Conservation (phyloP, 2,113 vertebrate genomes). For the Prietella phreatophila region DNA sequence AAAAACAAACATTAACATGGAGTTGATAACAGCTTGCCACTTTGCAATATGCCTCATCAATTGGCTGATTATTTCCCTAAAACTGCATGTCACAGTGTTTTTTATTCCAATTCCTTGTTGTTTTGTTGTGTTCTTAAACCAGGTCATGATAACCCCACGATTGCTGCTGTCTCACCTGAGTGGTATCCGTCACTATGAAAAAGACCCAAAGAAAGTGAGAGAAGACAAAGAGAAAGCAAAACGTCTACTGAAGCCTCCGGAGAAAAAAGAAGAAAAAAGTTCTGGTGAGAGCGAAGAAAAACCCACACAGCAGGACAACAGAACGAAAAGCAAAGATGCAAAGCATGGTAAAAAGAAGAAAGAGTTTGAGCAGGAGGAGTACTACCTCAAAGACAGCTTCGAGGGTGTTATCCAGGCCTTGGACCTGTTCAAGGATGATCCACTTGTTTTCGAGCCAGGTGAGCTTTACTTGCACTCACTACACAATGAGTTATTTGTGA, state of each 20-base stretch:
- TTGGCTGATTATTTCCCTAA: neutral
- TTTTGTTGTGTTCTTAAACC: constrained; percentile 39
- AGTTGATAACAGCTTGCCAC: neutral
- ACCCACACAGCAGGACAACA: constrained; percentile 59
- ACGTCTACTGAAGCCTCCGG: constrained; percentile 67
- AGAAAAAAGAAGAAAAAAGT: constrained; percentile 63
- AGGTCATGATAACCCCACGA: constrained; percentile 89
- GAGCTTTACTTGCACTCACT: constrained; percentile 52
- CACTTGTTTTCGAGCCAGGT: constrained; percentile 94
- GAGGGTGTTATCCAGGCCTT: constrained; percentile 84
- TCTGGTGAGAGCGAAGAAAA: constrained; percentile 64
- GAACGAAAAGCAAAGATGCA: constrained; percentile 58
- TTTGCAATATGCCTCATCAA: neutral
- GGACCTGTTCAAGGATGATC: constrained; percentile 93
- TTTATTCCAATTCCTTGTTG: no score
- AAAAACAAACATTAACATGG: neutral
- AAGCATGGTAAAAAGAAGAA: constrained; percentile 72
- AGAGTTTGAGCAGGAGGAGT: constrained; percentile 89
- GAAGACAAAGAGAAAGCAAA: constrained; percentile 81
- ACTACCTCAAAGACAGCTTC: constrained; percentile 91
- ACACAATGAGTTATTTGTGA: neutral
- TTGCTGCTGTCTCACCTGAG: constrained; percentile 91
- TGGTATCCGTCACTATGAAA: constrained; percentile 97
- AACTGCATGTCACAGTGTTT: neutral
- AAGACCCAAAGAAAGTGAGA: constrained; percentile 85